Percentiles rank a stretch among this genome's conserved stretches.
phyloP scores from a whole-genome alignment of 2,797 vertebrate genomes.

The Zenarchopterus dispar region DNA sequence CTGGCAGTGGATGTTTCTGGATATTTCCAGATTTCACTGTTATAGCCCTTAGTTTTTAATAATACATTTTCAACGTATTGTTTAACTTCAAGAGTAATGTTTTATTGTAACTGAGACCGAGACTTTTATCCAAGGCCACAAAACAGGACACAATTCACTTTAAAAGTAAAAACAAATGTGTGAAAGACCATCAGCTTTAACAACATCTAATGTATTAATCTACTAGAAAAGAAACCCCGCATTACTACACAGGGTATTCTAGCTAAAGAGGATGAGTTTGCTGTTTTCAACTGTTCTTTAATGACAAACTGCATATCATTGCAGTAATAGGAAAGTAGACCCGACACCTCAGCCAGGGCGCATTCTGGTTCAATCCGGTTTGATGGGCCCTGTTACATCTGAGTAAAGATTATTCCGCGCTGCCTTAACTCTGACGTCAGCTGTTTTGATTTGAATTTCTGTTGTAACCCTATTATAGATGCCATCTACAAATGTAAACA shows the following conservation, averaged over 20 bases:
- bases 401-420: conserved; percentile 69
- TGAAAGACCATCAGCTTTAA: no score
- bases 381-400: conserved; percentile 30
- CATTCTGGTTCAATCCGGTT: conserved; percentile 79
- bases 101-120: neutral
- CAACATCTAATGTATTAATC: no score
- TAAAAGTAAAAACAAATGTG: neutral
- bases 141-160: neutral
- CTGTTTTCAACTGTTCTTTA: conserved; percentile 53
- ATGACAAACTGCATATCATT: conserved; percentile 53
- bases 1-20: conserved; percentile 34
- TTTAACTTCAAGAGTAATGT: neutral
- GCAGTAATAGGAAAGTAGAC: conserved; percentile 70
- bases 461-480: no score
- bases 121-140: neutral
- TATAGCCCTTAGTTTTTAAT: neutral
- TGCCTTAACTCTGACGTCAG: conserved; percentile 65
- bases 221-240: no score
- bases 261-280: conserved; percentile 34
- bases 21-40: conserved; percentile 31
- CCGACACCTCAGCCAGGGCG: conserved; percentile 24
- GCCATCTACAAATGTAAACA: no score
- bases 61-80: neutral
- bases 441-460: conserved; percentile 34
- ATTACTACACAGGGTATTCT: neutral